Percentiles rank a stretch among this genome's conserved stretches.
phyloP scores from a whole-genome alignment of 2,113 vertebrate species.

The Apus apus region DNA sequence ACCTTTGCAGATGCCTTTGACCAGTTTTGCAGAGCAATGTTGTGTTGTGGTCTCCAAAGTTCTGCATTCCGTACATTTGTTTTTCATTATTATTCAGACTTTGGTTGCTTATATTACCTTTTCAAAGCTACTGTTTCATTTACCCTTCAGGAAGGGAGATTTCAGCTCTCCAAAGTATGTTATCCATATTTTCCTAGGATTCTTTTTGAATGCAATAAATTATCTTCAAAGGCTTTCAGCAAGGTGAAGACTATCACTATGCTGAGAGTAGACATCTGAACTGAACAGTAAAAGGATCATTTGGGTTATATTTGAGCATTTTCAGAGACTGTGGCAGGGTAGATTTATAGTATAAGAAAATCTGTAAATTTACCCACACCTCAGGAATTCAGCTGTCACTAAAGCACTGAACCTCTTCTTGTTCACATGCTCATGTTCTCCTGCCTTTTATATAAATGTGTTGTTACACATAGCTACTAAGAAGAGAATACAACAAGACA shows the following conservation, averaged over 20 bases:
- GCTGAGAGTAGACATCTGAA: neutral
- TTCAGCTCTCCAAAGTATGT: neutral
- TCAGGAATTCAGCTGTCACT: neutral
- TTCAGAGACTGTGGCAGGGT: neutral
- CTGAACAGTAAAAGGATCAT: neutral
- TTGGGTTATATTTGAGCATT: neutral
- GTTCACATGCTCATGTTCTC: neutral
- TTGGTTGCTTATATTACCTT: neutral
- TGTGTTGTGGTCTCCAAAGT: neutral
- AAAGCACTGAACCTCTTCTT: neutral
- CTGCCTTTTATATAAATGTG: neutral
- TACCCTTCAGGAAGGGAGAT: neutral
- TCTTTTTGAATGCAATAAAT: neutral
- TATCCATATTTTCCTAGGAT: neutral
- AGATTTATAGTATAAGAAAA: neutral
- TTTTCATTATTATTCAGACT: neutral
- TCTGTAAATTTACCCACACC: neutral
- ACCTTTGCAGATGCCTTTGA: neutral
- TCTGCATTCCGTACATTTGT: neutral
- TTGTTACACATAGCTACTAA: neutral
- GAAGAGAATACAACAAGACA: conserved; percentile 8
- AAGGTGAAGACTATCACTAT: neutral
- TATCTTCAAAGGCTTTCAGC: conserved; percentile 1
- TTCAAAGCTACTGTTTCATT: neutral
- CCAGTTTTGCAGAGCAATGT: neutral